A percentile compares a stretch with the other conserved stretches of the same genome.
Evolutionary conservation across 2,888 invertebrate genomes (phyloP).

Genomic region (Salpingus planirostris): DNA sequence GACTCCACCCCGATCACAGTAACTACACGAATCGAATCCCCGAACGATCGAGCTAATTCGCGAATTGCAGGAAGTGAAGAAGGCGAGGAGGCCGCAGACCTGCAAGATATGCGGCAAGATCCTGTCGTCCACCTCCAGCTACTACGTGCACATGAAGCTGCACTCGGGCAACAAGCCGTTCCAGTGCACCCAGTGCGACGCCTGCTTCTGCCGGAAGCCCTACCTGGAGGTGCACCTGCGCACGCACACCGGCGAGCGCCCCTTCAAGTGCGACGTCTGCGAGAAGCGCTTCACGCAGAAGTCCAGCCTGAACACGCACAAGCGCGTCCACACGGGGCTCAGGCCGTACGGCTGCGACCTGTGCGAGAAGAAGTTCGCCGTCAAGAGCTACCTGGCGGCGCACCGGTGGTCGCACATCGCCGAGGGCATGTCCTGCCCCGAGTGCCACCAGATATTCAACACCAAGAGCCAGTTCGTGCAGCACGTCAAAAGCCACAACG

Average conservation of each 20-base stretch:
- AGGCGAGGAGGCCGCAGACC: conserved; percentile 60
- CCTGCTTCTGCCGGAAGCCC: conserved; percentile 71
- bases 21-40: too few relatives aligned
- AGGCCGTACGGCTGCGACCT: conserved; percentile 71
- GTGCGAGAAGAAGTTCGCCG: conserved; percentile 71
- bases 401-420: conserved; percentile 75
- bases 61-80: too few relatives aligned
- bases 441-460: conserved; percentile 64
- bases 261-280: conserved; percentile 66
- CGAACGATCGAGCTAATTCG: too few relatives aligned
- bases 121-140: conserved; percentile 66
- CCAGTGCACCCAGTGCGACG: conserved; percentile 68
- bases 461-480: conserved; percentile 67
- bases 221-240: conserved; percentile 75
- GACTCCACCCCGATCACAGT: too few relatives aligned
- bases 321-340: conserved; percentile 71
- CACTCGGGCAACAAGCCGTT: conserved; percentile 75
- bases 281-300: conserved; percentile 74
- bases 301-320: conserved; percentile 73
- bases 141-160: conserved; percentile 75
- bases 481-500: conserved; percentile 66
- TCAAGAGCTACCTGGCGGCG: conserved; percentile 72
- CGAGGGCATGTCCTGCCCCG: conserved; percentile 59
- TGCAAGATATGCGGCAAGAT: conserved; percentile 74
- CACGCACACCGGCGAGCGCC: conserved; percentile 68